These are phyloP conservation scores for Lepetodrilus schrolli DNA, from an alignment of 2,888 invertebrate species.

Conservation along the genomic window DNA sequence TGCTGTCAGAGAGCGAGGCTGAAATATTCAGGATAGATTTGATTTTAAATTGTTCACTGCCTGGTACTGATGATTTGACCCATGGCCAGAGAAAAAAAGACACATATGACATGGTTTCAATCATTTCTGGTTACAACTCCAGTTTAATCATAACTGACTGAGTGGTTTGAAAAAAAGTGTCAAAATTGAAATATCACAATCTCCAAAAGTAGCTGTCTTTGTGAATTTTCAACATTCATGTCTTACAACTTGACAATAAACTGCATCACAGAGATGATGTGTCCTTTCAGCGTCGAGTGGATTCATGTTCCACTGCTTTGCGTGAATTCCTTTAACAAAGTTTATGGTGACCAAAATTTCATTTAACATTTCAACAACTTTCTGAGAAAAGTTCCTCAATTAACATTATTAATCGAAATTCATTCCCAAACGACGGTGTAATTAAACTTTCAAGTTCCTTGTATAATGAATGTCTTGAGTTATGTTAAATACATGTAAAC, in stretches of 20 bases:
- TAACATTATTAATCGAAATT: too few species aligned
- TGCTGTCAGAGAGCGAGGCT: neutral
- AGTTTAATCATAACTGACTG: slow-evolving; percentile 25
- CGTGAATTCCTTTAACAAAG: neutral
- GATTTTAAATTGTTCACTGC: slow-evolving; percentile 19
- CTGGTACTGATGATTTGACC: slow-evolving; percentile 11
- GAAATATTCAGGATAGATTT: slow-evolving; percentile 24
- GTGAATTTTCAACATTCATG: too few species aligned
- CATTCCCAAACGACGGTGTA: too few species aligned
- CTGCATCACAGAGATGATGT: neutral
- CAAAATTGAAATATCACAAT: slow-evolving; percentile 15
- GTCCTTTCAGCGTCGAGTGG: neutral
- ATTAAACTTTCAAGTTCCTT: too few species aligned
- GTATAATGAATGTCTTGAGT: too few species aligned
- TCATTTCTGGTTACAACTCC: slow-evolving; percentile 5
- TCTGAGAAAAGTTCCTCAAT: too few species aligned
- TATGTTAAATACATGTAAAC: too few species aligned
- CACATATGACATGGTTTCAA: slow-evolving; percentile 16
- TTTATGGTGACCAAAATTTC: neutral
- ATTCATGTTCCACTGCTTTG: neutral
- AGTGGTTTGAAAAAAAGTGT: neutral
- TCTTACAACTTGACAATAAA: neutral
- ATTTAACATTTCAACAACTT: too few species aligned
- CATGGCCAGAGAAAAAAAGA: slow-evolving; percentile 3
- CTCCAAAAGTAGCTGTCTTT: too few species aligned